Conservation (phyloP, 2,113 vertebrate species). For the Lampris megalopsis region DNA sequence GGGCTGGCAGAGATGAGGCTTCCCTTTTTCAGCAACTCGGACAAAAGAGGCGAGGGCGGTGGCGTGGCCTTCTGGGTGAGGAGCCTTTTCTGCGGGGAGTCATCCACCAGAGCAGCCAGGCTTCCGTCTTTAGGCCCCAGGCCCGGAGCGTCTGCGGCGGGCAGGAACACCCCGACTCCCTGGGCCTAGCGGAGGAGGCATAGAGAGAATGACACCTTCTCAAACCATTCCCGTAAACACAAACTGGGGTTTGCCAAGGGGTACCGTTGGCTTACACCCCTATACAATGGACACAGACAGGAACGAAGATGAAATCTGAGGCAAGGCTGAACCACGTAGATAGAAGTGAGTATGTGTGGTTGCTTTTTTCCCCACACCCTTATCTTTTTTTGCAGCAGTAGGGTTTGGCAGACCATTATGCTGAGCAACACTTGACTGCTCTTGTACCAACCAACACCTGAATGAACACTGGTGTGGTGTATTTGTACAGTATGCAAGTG, state of each 20-base stretch:
- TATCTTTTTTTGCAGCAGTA: no score
- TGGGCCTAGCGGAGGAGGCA: slow-evolving; percentile 81
- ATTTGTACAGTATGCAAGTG: no score
- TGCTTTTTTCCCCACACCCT: no score
- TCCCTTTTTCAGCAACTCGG: slow-evolving; percentile 98
- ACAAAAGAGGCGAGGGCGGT: slow-evolving; percentile 96
- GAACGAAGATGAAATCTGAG: no score
- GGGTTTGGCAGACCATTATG: no score
- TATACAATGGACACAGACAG: no score
- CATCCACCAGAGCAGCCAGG: slow-evolving; percentile 90
- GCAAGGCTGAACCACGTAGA: no score
- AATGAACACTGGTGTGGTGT: no score
- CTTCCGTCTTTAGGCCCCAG: slow-evolving; percentile 91
- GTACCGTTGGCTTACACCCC: no score
- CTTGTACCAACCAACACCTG: no score
- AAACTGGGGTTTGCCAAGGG: not conserved
- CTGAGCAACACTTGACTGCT: no score
- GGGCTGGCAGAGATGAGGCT: slow-evolving; percentile 96
- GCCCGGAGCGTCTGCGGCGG: slow-evolving; percentile 84
- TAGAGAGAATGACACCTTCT: slow-evolving; percentile 9
- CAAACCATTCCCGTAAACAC: not conserved
- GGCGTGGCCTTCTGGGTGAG: slow-evolving; percentile 95
- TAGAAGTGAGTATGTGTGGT: no score
- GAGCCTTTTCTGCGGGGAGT: slow-evolving; percentile 97
- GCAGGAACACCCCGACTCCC: slow-evolving; percentile 89